Conservation (phyloP, 1,140 invertebrate species). For the Delia radicum region DNA sequence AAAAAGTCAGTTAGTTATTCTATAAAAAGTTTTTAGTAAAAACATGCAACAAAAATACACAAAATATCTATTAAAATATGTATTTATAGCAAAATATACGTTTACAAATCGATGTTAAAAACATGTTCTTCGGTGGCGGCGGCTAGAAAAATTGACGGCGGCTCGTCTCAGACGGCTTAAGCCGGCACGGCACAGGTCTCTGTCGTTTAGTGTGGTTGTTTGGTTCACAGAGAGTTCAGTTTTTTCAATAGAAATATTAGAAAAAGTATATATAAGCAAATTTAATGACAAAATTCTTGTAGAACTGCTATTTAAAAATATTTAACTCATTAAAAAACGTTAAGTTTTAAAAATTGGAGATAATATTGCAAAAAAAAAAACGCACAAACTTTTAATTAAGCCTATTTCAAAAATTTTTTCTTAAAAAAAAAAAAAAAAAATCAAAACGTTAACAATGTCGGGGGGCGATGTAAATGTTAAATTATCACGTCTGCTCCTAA, state of each 20-base stretch:
- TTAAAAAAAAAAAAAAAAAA: conserved; percentile 13
- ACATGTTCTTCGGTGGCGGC: no score
- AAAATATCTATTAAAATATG: no score
- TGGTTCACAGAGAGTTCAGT: background rate
- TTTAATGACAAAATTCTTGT: background rate
- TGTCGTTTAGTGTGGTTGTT: background rate
- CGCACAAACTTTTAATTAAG: background rate
- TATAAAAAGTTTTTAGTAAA: no score
- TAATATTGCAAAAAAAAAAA: background rate
- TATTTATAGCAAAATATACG: no score
- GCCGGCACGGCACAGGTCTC: no score
- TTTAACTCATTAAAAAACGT: background rate
- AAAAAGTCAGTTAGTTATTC: no score
- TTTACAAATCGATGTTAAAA: no score
- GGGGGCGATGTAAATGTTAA: conserved; percentile 57
- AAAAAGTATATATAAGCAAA: background rate
- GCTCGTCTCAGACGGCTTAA: no score
- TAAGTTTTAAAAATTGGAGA: background rate
- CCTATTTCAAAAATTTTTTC: background rate
- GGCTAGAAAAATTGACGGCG: no score
- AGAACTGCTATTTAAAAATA: background rate
- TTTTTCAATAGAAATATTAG: background rate
- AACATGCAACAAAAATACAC: no score
- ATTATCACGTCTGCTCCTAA: conserved; percentile 70
- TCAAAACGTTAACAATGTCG: conserved; percentile 38